These are phyloP conservation scores for Pelodiscus sinensis DNA, from an alignment of 2,113 vertebrate genomes.

Conservation along the genomic window DNA sequence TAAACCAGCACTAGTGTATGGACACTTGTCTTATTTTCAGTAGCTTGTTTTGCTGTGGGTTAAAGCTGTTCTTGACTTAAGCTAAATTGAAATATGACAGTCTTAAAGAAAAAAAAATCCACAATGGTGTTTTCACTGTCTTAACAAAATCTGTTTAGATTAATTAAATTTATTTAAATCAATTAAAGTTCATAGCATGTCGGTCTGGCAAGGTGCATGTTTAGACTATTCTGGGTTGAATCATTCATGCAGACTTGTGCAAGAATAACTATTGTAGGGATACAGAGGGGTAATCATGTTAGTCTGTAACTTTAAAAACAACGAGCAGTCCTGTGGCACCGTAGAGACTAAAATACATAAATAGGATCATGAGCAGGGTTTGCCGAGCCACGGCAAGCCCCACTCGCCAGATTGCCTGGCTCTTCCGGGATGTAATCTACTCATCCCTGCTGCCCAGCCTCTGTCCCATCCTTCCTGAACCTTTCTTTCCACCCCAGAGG, in stretches of 20 bases:
- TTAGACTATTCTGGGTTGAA: neutral
- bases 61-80: neutral
- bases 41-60: neutral
- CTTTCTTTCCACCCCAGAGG: neutral
- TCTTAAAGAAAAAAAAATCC: neutral
- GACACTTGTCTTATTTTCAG: neutral
- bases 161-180: neutral
- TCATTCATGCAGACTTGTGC: neutral
- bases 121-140: neutral
- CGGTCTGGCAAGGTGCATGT: neutral
- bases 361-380: no score
- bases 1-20: no score
- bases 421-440: no score
- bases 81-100: neutral
- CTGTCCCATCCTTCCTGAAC: neutral
- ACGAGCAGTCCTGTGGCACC: no score
- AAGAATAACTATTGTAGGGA: neutral
- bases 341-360: no score
- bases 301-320: no score
- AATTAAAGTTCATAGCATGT: no score
- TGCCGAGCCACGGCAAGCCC: no score
- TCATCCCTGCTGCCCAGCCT: rapidly evolving
- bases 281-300: no score
- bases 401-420: no score
- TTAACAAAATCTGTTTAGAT: neutral